Evolutionary conservation across 2,113 vertebrate genomes (phyloP).

Genomic region (Nothoprocta perdicaria): DNA sequence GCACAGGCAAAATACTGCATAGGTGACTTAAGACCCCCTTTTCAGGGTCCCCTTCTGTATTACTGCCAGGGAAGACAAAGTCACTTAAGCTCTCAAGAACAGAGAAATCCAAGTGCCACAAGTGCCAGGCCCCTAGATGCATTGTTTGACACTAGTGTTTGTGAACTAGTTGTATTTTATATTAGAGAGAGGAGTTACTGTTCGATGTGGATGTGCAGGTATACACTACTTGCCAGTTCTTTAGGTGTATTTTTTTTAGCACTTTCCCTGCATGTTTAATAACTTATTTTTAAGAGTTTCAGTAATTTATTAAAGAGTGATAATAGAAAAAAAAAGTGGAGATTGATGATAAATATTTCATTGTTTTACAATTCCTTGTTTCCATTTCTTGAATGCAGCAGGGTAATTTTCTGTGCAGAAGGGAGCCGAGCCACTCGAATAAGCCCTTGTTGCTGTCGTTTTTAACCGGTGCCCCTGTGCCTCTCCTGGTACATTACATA

Average conservation of each 20-base stretch:
- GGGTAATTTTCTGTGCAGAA: not conserved
- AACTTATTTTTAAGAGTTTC: not conserved
- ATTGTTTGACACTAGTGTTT: not conserved
- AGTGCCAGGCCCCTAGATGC: not conserved
- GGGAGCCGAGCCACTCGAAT: not conserved
- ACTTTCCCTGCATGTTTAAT: not conserved
- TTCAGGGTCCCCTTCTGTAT: not conserved
- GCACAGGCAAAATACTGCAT: not conserved
- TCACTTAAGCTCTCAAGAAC: not conserved
- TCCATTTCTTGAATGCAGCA: slow-evolving; percentile 17
- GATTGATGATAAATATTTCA: not conserved
- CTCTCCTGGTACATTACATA: slow-evolving; percentile 11
- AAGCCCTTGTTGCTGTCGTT: not conserved
- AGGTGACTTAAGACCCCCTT: not conserved
- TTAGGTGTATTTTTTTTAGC: not conserved
- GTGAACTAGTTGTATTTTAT: not conserved
- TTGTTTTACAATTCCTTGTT: not conserved
- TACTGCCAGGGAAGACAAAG: not conserved
- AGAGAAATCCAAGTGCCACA: not conserved
- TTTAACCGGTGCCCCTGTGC: slow-evolving; percentile 35
- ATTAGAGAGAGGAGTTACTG: not conserved
- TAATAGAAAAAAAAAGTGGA: not conserved
- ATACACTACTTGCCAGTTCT: not conserved
- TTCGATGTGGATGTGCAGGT: not conserved
- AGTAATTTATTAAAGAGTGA: not conserved